Conservation (phyloP, 2,113 vertebrate genomes). For the Pleuronectes platessa region DNA sequence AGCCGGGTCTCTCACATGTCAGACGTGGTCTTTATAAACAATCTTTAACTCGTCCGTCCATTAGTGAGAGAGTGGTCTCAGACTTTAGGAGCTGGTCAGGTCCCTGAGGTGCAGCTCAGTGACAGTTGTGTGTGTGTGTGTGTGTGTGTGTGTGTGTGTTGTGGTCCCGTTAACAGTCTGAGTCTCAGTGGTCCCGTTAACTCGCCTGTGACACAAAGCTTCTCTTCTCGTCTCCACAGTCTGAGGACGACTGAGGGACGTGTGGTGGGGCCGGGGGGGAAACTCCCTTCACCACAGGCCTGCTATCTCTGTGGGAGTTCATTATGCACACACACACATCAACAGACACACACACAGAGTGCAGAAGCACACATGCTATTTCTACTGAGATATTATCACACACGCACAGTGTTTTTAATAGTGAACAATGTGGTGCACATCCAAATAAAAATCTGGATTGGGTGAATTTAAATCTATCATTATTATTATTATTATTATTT, state of each 20-base stretch:
- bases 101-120: background rate
- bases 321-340: constrained; percentile 49
- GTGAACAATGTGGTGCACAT: too few relatives aligned
- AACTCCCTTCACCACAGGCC: constrained; percentile 70
- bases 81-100: background rate
- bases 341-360: too few relatives aligned
- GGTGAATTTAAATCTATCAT: too few relatives aligned
- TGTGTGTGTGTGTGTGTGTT: background rate
- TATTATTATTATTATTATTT: too few relatives aligned
- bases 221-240: constrained; percentile 13
- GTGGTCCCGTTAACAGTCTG: background rate
- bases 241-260: constrained; percentile 62
- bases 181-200: background rate
- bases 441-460: too few relatives aligned
- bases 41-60: background rate
- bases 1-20: too few relatives aligned
- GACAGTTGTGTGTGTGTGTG: background rate
- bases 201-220: constrained; percentile 29
- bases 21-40: background rate
- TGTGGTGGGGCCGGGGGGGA: constrained; percentile 66
- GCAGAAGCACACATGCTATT: background rate
- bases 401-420: background rate
- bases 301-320: constrained; percentile 77
- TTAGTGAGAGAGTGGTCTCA: background rate
- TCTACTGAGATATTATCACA: background rate